Evolutionary conservation across 2,888 invertebrate species (phyloP), one percentile per base, ranked within the genome.

Genomic region (Nomada fucata): DNA sequence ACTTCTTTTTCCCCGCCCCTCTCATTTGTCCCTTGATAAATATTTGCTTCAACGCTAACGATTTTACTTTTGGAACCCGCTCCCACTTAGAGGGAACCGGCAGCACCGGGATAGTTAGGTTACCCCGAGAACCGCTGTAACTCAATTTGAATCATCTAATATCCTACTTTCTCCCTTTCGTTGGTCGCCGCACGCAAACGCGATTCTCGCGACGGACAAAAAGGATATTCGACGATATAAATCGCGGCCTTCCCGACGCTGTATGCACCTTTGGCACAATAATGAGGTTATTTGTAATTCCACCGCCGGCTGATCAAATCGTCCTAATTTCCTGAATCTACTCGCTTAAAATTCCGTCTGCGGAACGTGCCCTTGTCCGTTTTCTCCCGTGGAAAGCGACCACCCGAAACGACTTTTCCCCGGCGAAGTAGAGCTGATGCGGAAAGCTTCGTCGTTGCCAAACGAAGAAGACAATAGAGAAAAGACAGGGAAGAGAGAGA

Each of bases 251-350:
- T 61, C 76, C 29, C 76, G 61, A 42, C 72, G 52, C 50, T 44
- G 78, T 61, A 65, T 60, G 71, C 20, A 69, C 76, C 79, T 64
- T 63, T 44, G 76, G 76, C 76, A 85, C 85, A 83, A 89, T 91
- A 91, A 91, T 89, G 86, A 90, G 89, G 90, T 91, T 90, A 90
- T 90, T 92, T 91, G 91, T 92, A 91, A 92, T 92, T 91, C 91
- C 83, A 83, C 79, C 64, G 52, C 71, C 77, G 83, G 81, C 88
- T 86, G 90, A 91, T 90, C 89, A 90, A 89, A 92, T 91, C 91
- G 91, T 92, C 88, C 88, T 92, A 92, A 92, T 92, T 92, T 92
- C 91, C 92, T 89, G 90, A 83, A 85, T 88, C 87, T 70, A 70
- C 78, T 75, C 82, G 83, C 87, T 91, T 89, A 87, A 90, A 90